Evolutionary conservation across 2,797 vertebrate genomes (phyloP), one percentile per base, ranked within the genome.

Genomic region (Amblyopsis hoosieri): DNA sequence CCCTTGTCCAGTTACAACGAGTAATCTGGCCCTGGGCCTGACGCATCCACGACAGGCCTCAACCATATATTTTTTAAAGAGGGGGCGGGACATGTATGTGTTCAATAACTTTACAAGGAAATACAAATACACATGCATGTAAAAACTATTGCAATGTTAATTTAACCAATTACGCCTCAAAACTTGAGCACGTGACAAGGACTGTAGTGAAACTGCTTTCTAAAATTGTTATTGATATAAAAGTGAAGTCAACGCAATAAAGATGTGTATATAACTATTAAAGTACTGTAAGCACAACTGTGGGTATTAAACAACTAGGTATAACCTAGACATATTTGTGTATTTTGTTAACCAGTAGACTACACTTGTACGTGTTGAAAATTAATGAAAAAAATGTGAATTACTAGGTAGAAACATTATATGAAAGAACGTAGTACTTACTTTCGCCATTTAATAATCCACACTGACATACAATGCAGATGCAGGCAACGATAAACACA

Each of bases 401-500:
- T 1, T 17, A 48, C 53, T 2, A 68, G 2, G 45, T 17, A 56
- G 1, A 13, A 33, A 60, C 13, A 58, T 2, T 42, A 14, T 6
- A 42, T 7, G 0, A 1, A 13, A 29, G 8, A 2, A 50, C 45
- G 19, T n/a, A 66, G 37, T 83, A 94, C 94, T 94, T 72, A 95
- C 94, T 92, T 91, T 95, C 92, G 80, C 92, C 93, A 72, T 87
- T 78, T 70, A 80, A 87, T 67, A 88, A 86, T 80, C 93, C 93
- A 82, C 86, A 90, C 29, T 90, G 88, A 82, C 82, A 91, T 53
- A 91, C 68, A 29, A 93, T 63, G 86, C 85, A 90, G 84, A 91
- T 73, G 78, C 84, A 77, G 67, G 92, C 75, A 77, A 91, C 82
- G 57, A 92, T 80, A 82, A 93, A 85, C 85, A 92, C 82, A 68